Percentiles rank a stretch among this genome's conserved stretches.
phyloP scores from a whole-genome alignment of 2,113 vertebrate species.

The Piaya cayana region DNA sequence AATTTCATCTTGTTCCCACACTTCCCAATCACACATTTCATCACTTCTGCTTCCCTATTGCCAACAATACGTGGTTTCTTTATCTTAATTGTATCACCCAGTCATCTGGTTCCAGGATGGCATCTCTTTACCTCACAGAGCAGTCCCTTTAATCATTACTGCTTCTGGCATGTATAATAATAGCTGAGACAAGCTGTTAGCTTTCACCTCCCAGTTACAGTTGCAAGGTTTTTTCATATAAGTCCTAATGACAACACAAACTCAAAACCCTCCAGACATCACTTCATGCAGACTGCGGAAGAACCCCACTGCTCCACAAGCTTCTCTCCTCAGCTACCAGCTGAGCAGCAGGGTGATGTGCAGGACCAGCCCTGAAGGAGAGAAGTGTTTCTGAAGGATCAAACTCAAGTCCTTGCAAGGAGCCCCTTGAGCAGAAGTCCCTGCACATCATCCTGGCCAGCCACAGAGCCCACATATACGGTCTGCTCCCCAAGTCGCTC shows the following conservation, averaged over 20 bases:
- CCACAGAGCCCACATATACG: not conserved
- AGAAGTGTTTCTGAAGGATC: not conserved
- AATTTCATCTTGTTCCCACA: slow-evolving; percentile 56
- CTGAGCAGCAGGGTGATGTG: not conserved
- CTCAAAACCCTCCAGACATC: not conserved
- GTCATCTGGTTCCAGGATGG: slow-evolving; percentile 60
- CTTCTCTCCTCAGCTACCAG: not conserved
- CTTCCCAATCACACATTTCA: slow-evolving; percentile 64
- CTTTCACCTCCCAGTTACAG: slow-evolving; percentile 43
- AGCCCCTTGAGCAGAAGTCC: not conserved
- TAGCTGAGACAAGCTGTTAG: slow-evolving; percentile 59
- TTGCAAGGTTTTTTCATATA: not conserved
- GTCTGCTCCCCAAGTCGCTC: not conserved
- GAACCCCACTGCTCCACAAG: not conserved
- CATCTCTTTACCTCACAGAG: slow-evolving; percentile 59
- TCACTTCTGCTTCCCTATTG: slow-evolving; percentile 57
- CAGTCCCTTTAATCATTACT: slow-evolving; percentile 58
- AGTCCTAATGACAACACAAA: slow-evolving; percentile 48
- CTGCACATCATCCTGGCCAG: accelerated
- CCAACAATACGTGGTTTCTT: slow-evolving; percentile 56
- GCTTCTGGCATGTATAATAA: slow-evolving; percentile 62
- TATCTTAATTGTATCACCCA: slow-evolving; percentile 71
- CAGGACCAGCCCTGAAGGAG: not conserved
- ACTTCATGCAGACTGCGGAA: not conserved
- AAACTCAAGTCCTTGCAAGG: not conserved